These are phyloP conservation scores for Meteorus sp. DNA, from an alignment of 1,140 invertebrate genomes.

Conservation along the genomic window DNA sequence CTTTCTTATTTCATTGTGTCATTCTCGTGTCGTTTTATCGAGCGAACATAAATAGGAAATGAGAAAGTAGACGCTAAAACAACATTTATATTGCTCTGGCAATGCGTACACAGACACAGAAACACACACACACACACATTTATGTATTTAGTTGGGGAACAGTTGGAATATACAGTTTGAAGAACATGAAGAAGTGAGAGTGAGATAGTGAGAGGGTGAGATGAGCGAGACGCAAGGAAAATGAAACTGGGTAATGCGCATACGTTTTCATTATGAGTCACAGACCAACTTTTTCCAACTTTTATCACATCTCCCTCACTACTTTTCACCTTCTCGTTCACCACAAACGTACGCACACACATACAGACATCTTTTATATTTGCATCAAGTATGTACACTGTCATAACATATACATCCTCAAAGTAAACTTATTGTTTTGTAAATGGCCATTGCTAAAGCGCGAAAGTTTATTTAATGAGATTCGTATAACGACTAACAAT, in stretches of 20 bases:
- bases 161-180: not conserved
- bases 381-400: not conserved
- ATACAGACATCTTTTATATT: not conserved
- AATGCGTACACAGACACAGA: not conserved
- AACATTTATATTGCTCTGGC: constrained; percentile 30
- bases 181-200: not conserved
- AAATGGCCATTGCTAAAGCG: constrained; percentile 12
- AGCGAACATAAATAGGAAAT: constrained; percentile 22
- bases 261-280: constrained; percentile 32
- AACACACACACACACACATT: not conserved
- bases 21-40: constrained; percentile 22
- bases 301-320: constrained; percentile 22
- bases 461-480: constrained; percentile 18
- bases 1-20: constrained; percentile 10
- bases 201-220: not conserved
- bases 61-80: constrained; percentile 31
- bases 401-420: not conserved
- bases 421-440: constrained; percentile 17
- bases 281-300: constrained; percentile 30
- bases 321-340: not conserved
- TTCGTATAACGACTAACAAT: constrained; percentile 7
- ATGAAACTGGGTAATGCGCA: constrained; percentile 30
- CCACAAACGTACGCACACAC: not conserved
- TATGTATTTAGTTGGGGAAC: not conserved
- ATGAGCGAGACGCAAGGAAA: constrained; percentile 18